These are phyloP conservation scores for Myotis yumanensis DNA, from an alignment of 2,113 vertebrate species.

Conservation along the genomic window DNA sequence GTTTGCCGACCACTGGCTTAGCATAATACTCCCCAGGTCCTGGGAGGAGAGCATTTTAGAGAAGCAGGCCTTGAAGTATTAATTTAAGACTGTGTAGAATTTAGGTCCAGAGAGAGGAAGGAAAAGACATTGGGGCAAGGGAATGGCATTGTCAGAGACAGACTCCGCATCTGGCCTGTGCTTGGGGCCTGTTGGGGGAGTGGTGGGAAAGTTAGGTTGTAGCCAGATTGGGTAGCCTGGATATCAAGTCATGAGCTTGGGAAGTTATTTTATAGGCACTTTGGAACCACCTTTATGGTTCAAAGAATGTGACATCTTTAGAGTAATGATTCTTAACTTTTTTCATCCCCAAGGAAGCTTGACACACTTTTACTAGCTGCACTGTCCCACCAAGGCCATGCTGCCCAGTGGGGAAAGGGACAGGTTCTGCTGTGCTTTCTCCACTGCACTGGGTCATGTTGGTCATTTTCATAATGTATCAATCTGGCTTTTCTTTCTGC, in stretches of 20 bases:
- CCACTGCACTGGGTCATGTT: not conserved
- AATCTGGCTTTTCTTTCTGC: slow-evolving; percentile 10
- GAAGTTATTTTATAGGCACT: not conserved
- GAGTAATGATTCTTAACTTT: not conserved
- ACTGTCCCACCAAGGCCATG: not conserved
- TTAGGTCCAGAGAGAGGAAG: not conserved
- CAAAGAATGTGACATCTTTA: not conserved
- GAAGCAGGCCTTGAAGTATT: not conserved
- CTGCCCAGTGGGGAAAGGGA: not conserved
- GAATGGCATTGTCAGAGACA: not conserved
- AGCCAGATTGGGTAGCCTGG: not conserved
- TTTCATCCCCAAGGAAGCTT: not conserved
- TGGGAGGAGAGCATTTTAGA: not conserved
- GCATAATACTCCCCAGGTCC: not conserved
- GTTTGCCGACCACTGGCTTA: too few relatives aligned
- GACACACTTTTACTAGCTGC: not conserved
- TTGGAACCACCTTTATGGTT: not conserved
- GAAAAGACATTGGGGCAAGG: not conserved
- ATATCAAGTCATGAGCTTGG: not conserved
- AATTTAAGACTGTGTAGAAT: not conserved
- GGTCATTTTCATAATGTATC: not conserved
- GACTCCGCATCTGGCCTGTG: not conserved
- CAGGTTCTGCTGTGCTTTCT: not conserved
- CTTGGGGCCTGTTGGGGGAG: not conserved
- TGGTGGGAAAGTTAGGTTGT: not conserved